Percentiles rank a stretch among this genome's conserved stretches.
Evolutionary conservation across 2,888 invertebrate species (phyloP).

Genomic region (Hylaea fasciaria): DNA sequence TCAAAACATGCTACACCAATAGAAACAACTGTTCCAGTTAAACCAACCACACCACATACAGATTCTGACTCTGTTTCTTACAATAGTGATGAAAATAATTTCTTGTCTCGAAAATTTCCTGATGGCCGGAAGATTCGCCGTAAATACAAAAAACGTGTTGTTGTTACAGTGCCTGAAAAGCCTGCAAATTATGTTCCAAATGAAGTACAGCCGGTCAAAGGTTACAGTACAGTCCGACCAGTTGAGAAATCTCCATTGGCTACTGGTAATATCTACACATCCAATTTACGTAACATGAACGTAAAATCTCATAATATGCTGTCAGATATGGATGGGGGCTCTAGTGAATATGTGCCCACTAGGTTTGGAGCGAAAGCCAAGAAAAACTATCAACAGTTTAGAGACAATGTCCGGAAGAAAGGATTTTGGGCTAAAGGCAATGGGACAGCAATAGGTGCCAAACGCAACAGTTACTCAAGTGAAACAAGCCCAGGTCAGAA

Average conservation of each 20-base stretch:
- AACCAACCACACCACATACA: constrained; percentile 58
- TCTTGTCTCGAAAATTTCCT: constrained; percentile 72
- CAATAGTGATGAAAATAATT: constrained; percentile 74
- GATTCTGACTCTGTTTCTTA: constrained; percentile 75
- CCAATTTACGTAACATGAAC: constrained; percentile 71
- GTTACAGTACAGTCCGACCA: constrained; percentile 69
- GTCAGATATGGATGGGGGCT: constrained; percentile 66
- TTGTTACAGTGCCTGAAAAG: constrained; percentile 45
- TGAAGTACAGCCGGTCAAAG: constrained; percentile 56
- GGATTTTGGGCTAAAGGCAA: constrained; percentile 81
- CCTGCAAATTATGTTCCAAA: constrained; percentile 48
- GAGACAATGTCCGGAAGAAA: constrained; percentile 74
- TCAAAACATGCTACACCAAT: constrained; percentile 42
- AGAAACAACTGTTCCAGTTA: constrained; percentile 29
- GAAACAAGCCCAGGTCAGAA: constrained; percentile 15
- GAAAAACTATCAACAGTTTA: constrained; percentile 78
- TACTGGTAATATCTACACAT: constrained; percentile 74
- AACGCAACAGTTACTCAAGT: constrained; percentile 28
- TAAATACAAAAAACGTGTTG: constrained; percentile 59
- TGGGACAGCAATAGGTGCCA: constrained; percentile 51
- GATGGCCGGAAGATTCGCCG: constrained; percentile 62
- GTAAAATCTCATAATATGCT: constrained; percentile 53
- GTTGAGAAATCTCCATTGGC: constrained; percentile 67
- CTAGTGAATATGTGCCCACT: constrained; percentile 80
- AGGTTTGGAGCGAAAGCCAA: constrained; percentile 73